These are phyloP conservation scores for Carassius carassius DNA, from an alignment of 2,113 vertebrate genomes.

Conservation along the genomic window DNA sequence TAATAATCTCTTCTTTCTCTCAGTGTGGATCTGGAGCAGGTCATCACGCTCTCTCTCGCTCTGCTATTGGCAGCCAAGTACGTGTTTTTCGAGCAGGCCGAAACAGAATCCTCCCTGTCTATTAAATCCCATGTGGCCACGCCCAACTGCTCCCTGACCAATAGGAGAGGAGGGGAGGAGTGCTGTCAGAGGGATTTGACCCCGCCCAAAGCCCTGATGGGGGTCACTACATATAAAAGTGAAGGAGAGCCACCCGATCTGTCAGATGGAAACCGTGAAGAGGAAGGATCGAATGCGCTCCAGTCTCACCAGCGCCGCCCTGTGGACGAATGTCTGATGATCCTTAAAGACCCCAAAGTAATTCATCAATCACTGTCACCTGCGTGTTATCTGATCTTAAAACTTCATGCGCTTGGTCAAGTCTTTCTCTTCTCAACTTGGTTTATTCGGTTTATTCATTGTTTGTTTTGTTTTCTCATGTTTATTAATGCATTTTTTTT, in stretches of 20 bases:
- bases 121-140: constrained; percentile 83
- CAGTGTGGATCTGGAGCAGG: constrained; percentile 94
- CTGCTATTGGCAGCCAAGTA: constrained; percentile 94
- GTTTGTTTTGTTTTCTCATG: too few relatives aligned
- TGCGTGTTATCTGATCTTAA: background rate
- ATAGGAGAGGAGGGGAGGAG: constrained; percentile 43
- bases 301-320: constrained; percentile 74
- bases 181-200: constrained; percentile 79
- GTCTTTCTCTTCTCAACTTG: too few relatives aligned
- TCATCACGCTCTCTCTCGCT: constrained; percentile 90
- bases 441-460: too few relatives aligned
- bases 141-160: constrained; percentile 68
- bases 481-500: too few relatives aligned
- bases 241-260: background rate
- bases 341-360: constrained; percentile 86
- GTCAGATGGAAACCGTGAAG: constrained; percentile 52
- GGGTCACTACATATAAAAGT: background rate
- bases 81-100: constrained; percentile 95
- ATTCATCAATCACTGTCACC: background rate
- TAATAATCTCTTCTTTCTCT: background rate
- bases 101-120: constrained; percentile 90
- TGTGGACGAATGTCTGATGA: constrained; percentile 82
- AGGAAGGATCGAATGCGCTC: background rate
- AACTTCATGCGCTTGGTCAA: background rate
- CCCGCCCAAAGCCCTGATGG: constrained; percentile 40